Percentiles rank a stretch among this genome's conserved stretches.
phyloP scores from a whole-genome alignment of 2,113 vertebrate genomes.

The Gnathonemus longibarbis region DNA sequence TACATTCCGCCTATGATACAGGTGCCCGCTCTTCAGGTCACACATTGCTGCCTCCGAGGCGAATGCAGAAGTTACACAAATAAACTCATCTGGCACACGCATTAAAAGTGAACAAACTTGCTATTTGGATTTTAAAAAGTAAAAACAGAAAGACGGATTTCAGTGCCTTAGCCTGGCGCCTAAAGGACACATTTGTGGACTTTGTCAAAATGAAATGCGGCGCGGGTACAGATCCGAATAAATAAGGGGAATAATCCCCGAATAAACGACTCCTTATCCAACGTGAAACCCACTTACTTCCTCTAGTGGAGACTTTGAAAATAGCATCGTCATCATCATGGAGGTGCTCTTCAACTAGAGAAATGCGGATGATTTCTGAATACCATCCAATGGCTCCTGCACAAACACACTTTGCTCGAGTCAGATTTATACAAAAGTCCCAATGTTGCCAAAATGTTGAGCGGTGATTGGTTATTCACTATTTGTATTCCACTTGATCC shows the following conservation, averaged over 20 bases:
- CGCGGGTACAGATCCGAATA: not conserved
- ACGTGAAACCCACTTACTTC: not conserved
- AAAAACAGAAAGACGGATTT: not conserved
- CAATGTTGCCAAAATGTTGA: not conserved
- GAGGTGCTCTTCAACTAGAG: not conserved
- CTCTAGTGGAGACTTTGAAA: slow-evolving; percentile 1
- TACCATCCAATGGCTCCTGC: not conserved
- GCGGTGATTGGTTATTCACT: not conserved
- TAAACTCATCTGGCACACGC: not conserved
- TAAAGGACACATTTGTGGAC: not conserved
- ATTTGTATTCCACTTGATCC: not conserved
- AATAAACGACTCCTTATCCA: not conserved
- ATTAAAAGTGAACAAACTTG: not conserved
- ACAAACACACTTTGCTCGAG: not conserved
- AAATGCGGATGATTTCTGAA: not conserved
- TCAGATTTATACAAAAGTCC: not conserved
- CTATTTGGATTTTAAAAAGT: not conserved
- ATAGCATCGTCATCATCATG: not conserved
- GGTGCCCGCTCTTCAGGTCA: not conserved
- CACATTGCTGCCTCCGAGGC: not conserved
- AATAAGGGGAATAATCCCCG: not conserved
- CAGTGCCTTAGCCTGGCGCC: not conserved
- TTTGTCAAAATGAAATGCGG: not conserved
- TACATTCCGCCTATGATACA: not conserved
- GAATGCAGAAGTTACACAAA: not conserved